A percentile compares a stretch with the other conserved stretches of the same genome.
These are phyloP conservation scores for Cephalotes varians DNA, from an alignment of 2,888 invertebrate species.

Conservation along the genomic window DNA sequence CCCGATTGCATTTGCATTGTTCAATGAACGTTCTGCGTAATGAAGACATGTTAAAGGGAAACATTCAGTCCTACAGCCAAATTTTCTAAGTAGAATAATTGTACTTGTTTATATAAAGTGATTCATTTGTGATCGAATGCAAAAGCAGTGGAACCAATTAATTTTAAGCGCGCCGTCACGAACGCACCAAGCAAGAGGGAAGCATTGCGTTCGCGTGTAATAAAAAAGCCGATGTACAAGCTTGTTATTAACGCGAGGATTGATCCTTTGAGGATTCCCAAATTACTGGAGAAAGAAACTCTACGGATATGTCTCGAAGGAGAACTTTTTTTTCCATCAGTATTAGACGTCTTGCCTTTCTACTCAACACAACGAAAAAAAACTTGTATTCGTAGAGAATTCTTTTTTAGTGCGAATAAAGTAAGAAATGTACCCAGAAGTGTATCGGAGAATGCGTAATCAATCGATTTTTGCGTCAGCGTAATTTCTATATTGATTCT, in stretches of 20 bases:
- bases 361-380: slow-evolving; percentile 45
- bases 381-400: background rate
- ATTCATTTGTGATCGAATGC: slow-evolving; percentile 56
- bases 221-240: slow-evolving; percentile 19
- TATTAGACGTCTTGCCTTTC: slow-evolving; percentile 49
- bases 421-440: background rate
- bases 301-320: background rate
- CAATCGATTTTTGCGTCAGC: slow-evolving; percentile 34
- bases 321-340: slow-evolving; percentile 28
- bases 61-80: slow-evolving; percentile 38
- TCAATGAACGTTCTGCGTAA: slow-evolving; percentile 12
- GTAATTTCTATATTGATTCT: slow-evolving; percentile 24
- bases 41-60: background rate
- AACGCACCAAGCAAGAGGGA: background rate
- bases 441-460: background rate
- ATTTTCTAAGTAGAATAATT: slow-evolving; percentile 53
- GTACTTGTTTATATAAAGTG: slow-evolving; percentile 54
- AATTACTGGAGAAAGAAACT: background rate
- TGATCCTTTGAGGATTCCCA: background rate
- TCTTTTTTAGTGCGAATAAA: slow-evolving; percentile 13
- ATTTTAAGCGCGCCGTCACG: slow-evolving; percentile 35
- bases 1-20: background rate
- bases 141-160: slow-evolving; percentile 56
- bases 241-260: slow-evolving; percentile 22
- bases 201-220: slow-evolving; percentile 11